Conservation (phyloP, 2,888 invertebrate species). For the Melinopterus prodromus region DNA sequence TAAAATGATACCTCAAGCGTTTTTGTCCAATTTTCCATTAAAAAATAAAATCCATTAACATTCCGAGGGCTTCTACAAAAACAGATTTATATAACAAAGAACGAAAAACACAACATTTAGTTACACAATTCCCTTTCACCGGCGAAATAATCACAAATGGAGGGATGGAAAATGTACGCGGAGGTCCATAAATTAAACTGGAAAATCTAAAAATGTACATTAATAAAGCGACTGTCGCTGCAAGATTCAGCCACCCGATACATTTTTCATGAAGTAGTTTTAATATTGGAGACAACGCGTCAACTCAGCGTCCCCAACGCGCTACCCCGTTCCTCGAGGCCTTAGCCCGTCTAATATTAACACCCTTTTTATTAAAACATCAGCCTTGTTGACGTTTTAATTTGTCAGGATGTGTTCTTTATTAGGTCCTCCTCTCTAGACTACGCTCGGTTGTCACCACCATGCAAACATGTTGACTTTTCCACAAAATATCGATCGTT, state of each 20-base stretch:
- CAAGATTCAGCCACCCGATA: not conserved
- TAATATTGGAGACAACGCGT: not conserved
- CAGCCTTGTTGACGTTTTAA: constrained; percentile 20
- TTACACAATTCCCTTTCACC: too few species aligned
- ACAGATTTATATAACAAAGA: too few species aligned
- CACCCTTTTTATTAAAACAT: constrained; percentile 19
- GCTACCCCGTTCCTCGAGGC: not conserved
- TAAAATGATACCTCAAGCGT: too few species aligned
- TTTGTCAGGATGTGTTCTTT: constrained; percentile 23
- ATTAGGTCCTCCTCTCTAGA: not conserved
- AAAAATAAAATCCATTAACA: too few species aligned
- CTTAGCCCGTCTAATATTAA: constrained; percentile 4
- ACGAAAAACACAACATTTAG: too few species aligned
- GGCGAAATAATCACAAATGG: too few species aligned
- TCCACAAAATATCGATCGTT: not conserved
- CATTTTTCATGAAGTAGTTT: constrained; percentile 4
- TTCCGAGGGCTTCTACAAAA: too few species aligned
- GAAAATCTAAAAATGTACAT: not conserved
- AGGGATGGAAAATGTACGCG: too few species aligned
- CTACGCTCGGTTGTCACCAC: not conserved
- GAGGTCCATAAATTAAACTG: too few species aligned
- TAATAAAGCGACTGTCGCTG: not conserved
- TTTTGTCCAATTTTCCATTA: too few species aligned
- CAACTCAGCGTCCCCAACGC: not conserved
- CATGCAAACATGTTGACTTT: not conserved